These are phyloP conservation scores for Hipparchia semele DNA, from an alignment of 2,888 invertebrate genomes.

Conservation along the genomic window DNA sequence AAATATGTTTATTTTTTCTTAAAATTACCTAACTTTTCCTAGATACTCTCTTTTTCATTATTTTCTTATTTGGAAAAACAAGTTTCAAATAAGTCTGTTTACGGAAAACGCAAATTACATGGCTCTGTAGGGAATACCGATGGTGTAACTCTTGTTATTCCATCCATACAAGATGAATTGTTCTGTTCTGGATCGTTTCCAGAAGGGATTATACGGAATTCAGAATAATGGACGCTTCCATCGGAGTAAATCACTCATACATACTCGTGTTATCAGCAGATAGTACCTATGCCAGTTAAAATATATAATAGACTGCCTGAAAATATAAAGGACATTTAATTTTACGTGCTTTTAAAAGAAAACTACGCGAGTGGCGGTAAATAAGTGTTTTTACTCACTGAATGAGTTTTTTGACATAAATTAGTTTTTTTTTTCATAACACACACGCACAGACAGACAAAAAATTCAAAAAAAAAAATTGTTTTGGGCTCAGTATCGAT, in stretches of 20 bases:
- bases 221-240: conserved; percentile 37
- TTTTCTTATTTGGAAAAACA: neutral
- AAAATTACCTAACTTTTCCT: too few relatives aligned
- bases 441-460: too few relatives aligned
- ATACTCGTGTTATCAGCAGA: neutral
- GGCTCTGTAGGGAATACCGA: neutral
- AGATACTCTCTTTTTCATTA: too few relatives aligned
- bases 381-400: too few relatives aligned
- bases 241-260: neutral
- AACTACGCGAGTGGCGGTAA: too few relatives aligned
- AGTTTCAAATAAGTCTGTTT: conserved; percentile 1
- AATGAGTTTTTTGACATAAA: too few relatives aligned
- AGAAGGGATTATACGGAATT: conserved; percentile 54
- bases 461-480: too few relatives aligned
- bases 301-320: too few relatives aligned
- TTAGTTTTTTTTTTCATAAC: too few relatives aligned
- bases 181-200: conserved; percentile 51
- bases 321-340: too few relatives aligned
- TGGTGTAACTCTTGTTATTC: neutral
- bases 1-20: neutral
- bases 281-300: neutral
- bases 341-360: too few relatives aligned
- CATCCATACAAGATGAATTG: conserved; percentile 20
- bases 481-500: too few relatives aligned
- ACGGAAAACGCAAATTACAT: neutral